A percentile compares a stretch with the other conserved stretches of the same genome.
phyloP scores from a whole-genome alignment of 2,888 invertebrate species.

The Caenorhabditis parvicauda region DNA sequence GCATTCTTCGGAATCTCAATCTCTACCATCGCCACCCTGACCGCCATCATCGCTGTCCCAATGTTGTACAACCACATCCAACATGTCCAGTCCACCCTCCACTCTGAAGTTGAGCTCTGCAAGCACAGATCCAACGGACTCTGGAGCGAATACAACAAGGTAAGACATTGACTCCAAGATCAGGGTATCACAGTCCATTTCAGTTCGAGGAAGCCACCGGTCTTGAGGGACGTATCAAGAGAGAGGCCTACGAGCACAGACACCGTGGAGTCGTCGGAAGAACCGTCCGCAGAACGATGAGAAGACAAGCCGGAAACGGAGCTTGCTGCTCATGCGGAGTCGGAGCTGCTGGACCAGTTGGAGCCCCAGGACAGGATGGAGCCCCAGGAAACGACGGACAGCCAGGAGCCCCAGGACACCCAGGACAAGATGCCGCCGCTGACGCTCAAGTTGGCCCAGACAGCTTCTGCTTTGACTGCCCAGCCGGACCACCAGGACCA shows the following conservation, averaged over 20 bases:
- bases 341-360: conserved; percentile 39
- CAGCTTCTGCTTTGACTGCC: conserved; percentile 48
- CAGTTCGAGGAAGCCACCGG: conserved; percentile 27
- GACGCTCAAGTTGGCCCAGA: conserved; percentile 23
- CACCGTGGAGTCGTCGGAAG: conserved; percentile 19
- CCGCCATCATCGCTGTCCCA: conserved; percentile 46
- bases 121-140: conserved; percentile 41
- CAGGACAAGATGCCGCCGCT: conserved; percentile 39
- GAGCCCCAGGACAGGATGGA: conserved; percentile 42
- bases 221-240: conserved; percentile 31
- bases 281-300: conserved; percentile 19
- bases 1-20: conserved; percentile 47
- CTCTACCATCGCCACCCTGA: conserved; percentile 45
- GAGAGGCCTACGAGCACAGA: conserved; percentile 25
- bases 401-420: conserved; percentile 37
- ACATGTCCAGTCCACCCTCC: conserved; percentile 45
- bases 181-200: no score
- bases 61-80: conserved; percentile 53
- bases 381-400: conserved; percentile 44
- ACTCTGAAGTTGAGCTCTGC: conserved; percentile 46
- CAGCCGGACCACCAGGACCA: conserved; percentile 35
- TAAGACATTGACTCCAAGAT: conserved; percentile 5
- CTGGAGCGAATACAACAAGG: conserved; percentile 44
- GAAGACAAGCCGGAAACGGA: conserved; percentile 24
- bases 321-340: conserved; percentile 42